Base-by-base conservation (phyloP, 2,888 invertebrate genomes). In the Venusia cambrica region DNA sequence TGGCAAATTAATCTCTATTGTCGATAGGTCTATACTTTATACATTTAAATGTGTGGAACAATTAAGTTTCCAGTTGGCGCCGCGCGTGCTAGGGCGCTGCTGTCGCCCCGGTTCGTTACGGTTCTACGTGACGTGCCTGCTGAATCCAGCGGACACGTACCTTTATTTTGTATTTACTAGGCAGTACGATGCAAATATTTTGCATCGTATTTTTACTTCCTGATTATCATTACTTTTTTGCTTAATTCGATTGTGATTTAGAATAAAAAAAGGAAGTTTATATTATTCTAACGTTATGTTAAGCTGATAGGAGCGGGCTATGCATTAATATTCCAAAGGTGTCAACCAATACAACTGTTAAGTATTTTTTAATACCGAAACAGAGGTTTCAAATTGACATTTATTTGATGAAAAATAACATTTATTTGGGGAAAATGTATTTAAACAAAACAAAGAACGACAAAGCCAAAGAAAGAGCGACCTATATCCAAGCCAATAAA, bases 31-130 rank as follows among this genome's bases (percentile, higher is more conserved):
- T 5, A 24, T 7, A 14, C 14, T 5, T n/a, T 14, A 10, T 22
- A 22, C 24, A 33, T 10, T 7, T 18, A 25, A 26, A 30, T 37
- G 30, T 40, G 26, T 35, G 16, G 21, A 26, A 21, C 35, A 35
- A 40, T 36, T 40, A 40, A 14, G 27, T 40, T 31, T 14, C 12
- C 25, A 25, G 37, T 18, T 22, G 27, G 27, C 43, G 50, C 42
- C 50, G 54, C 55, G 58, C 54, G 57, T 51, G 51, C 45, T 50
- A 39, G 52, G 58, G 54, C 51, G 58, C 53, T 50, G 45, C 57
- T 48, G 65, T 57, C 65, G 60, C 65, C 59, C 48, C 62, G 54
- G 50, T 58, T 73, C 71, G 67, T 74, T 72, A 72, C 63, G 38
- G 48, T 1, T 32, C 32, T 52, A 72, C 71, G 69, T 72, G 72